Conservation (phyloP, 2,888 invertebrate genomes). For the Acanthosepion pharaonis region DNA sequence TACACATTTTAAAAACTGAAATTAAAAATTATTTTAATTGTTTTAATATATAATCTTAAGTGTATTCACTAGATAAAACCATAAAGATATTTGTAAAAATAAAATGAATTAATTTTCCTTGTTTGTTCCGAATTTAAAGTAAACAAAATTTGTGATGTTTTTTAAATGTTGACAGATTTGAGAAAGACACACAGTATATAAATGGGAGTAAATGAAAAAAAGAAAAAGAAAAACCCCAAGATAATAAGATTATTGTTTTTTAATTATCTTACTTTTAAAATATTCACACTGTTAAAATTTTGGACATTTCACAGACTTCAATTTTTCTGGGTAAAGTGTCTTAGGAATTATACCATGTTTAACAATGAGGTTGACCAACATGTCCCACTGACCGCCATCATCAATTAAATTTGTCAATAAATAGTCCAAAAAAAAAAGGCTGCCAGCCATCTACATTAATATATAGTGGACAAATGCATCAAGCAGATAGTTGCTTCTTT, state of each 20-base stretch:
- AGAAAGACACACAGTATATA: background rate
- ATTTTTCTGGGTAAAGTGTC: slow-evolving; percentile 88
- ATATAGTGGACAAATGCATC: slow-evolving; percentile 88
- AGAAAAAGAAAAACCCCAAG: background rate
- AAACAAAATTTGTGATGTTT: background rate
- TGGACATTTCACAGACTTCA: slow-evolving; percentile 84
- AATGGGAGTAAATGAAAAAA: background rate
- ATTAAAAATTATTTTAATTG: too few relatives aligned
- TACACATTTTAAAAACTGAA: too few relatives aligned
- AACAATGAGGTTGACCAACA: slow-evolving; percentile 89
- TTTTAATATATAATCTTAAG: too few relatives aligned
- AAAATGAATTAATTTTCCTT: background rate
- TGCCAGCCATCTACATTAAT: slow-evolving; percentile 83
- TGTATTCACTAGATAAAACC: too few relatives aligned
- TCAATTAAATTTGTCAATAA: slow-evolving; percentile 78
- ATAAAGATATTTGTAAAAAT: too few relatives aligned
- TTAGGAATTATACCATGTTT: slow-evolving; percentile 92
- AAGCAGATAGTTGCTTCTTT: slow-evolving; percentile 88
- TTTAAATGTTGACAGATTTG: too few relatives aligned
- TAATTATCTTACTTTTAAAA: slow-evolving; percentile 80
- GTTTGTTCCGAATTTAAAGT: background rate
- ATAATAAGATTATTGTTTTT: background rate
- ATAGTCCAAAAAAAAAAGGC: too few relatives aligned
- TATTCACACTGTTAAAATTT: slow-evolving; percentile 85
- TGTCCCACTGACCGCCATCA: slow-evolving; percentile 87